Evolutionary conservation across 23 tunicate genomes (phyloP).

Genomic region (Trididemnum nubilum): DNA sequence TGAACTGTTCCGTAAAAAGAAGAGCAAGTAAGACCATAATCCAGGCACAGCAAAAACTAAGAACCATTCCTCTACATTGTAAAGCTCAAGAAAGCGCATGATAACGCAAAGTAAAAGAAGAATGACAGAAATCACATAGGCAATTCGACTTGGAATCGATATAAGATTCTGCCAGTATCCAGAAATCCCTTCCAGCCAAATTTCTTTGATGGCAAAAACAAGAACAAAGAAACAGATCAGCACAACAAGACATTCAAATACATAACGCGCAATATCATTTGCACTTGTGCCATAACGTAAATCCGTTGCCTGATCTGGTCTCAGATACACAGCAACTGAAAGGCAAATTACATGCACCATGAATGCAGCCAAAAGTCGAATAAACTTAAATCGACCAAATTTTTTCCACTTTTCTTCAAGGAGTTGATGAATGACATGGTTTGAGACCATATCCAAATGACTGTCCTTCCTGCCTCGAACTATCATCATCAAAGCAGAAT

Average conservation of each 20-base stretch:
- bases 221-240: constrained; percentile 38
- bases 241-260: constrained; percentile 60
- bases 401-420: constrained; percentile 79
- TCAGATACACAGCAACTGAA: constrained; percentile 66
- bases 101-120: constrained; percentile 55
- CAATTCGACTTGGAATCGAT: constrained; percentile 64
- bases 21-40: constrained; percentile 79
- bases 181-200: constrained; percentile 41
- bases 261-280: constrained; percentile 59
- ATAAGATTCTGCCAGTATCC: constrained; percentile 64
- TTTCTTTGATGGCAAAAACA: constrained; percentile 41
- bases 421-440: constrained; percentile 65
- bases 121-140: constrained; percentile 45
- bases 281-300: constrained; percentile 53
- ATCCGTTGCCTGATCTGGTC: constrained; percentile 56
- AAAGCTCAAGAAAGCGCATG: constrained; percentile 59
- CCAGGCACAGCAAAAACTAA: constrained; percentile 78
- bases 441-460: constrained; percentile 71
- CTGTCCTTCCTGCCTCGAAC: constrained; percentile 70
- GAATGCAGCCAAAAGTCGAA: constrained; percentile 47
- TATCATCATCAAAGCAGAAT: constrained; percentile 89
- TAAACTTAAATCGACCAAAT: constrained; percentile 59
- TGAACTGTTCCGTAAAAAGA: constrained; percentile 60
- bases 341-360: constrained; percentile 60
- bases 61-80: constrained; percentile 78